Evolutionary conservation across 2,797 vertebrate species (phyloP).

Genomic region (Sebastes alutus): DNA sequence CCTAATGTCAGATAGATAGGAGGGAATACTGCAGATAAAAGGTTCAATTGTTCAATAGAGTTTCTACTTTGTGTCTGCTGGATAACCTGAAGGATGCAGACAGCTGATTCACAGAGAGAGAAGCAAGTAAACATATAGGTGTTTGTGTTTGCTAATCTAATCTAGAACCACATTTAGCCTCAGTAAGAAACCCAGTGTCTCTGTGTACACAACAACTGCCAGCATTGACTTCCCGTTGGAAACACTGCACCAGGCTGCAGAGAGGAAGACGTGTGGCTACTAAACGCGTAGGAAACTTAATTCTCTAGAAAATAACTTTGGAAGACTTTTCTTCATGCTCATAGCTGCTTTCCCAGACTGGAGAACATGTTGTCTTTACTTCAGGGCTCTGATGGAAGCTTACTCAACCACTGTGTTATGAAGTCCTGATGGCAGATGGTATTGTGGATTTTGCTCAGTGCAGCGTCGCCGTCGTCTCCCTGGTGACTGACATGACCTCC

Average conservation of each 20-base stretch:
- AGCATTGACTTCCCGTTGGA: not conserved
- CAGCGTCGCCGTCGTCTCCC: constrained; percentile 17
- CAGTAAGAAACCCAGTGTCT: too few species aligned
- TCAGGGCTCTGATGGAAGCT: not conserved
- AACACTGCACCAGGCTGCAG: not conserved
- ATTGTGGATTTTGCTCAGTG: constrained; percentile 17
- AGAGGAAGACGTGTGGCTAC: not conserved
- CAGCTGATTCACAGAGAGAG: not conserved
- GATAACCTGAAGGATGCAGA: not conserved
- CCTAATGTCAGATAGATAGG: not conserved
- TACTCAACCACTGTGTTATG: not conserved
- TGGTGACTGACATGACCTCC: constrained; percentile 23
- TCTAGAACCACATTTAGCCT: not conserved
- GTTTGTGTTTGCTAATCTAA: not conserved
- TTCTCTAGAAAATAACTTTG: not conserved
- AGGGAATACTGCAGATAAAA: not conserved
- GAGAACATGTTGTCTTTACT: not conserved
- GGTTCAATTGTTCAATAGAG: too few species aligned
- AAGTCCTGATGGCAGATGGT: constrained; percentile 47
- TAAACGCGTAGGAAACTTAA: not conserved
- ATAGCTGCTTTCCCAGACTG: not conserved
- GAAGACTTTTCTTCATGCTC: not conserved
- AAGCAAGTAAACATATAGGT: not conserved
- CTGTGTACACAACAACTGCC: too few species aligned
- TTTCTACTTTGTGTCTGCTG: not conserved